Evolutionary conservation across 2,113 vertebrate genomes (phyloP), one percentile per base, ranked within the genome.

Genomic region (Capra hircus): DNA sequence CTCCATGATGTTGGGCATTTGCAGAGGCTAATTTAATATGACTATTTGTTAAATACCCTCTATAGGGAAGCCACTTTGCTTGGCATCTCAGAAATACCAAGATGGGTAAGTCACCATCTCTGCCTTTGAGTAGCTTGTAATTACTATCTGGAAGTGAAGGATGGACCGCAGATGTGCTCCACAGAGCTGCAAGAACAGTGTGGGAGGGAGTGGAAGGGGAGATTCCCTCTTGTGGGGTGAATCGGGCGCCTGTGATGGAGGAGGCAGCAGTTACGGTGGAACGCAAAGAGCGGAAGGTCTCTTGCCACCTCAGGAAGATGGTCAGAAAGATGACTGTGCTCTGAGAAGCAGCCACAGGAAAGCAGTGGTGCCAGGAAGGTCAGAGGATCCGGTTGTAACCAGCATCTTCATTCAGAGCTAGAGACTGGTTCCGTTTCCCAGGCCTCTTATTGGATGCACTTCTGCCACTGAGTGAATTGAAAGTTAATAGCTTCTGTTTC

Each of bases 401-500:
- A 97, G 88, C 91, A 43, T 97, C 96, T 97, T 84, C 80, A 62
- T 97, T 97, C 91, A 93, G 90, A 48, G 81, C 45, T 43, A 7
- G 91, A 93, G 83, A 30, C 88, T 83, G 89, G 88, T 83, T 94
- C 92, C 86, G 64, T 88, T 94, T 98, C 95, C 94, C 97, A 98
- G 94, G 94, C 90, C 64, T 97, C 2, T 86, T 88, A 93, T 33
- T 96, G 88, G 91, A 53, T 83, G 52, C 19, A 59, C 62, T 97
- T 95, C 85, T 91, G 16, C 83, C 81, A 83, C 48, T 93, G 93
- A 97, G 43, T 97, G 93, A 89, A 91, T 67, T 93, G 97, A 94
- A 97, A 97, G 95, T 87, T 97, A 97, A 95, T 94, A 90, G 93
- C 93, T 97, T 97, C 96, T 94, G 92, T 78, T 96, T 91, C 80